A percentile compares a stretch with the other conserved stretches of the same genome.
These are phyloP conservation scores for Chrysomallon squamiferum DNA, from an alignment of 1,140 invertebrate species.

Conservation along the genomic window DNA sequence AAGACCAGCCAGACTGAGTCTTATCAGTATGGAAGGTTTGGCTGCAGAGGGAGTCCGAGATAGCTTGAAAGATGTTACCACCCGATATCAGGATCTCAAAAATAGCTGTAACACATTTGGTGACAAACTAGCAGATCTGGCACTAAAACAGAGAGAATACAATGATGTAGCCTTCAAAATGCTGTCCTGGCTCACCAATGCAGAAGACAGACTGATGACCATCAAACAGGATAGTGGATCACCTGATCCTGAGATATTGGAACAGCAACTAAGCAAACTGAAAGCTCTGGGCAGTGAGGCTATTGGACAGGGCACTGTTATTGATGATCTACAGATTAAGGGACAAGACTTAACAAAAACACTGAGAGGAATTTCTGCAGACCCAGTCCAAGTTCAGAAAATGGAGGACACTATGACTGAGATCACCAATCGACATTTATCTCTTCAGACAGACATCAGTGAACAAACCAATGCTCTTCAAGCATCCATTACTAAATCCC, in stretches of 20 bases:
- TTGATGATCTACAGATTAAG: constrained; percentile 71
- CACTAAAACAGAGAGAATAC: constrained; percentile 81
- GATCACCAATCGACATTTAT: constrained; percentile 76
- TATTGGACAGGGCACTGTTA: constrained; percentile 80
- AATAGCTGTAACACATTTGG: constrained; percentile 68
- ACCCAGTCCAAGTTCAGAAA: constrained; percentile 73
- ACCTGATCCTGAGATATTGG: constrained; percentile 84
- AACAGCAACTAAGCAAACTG: constrained; percentile 84
- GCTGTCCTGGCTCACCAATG: constrained; percentile 80
- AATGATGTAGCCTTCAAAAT: constrained; percentile 84
- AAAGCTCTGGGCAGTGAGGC: constrained; percentile 88
- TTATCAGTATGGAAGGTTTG: constrained; percentile 54
- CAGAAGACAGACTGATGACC: constrained; percentile 78
- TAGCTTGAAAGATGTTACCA: constrained; percentile 44
- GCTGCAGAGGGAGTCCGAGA: constrained; percentile 53
- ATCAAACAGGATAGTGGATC: constrained; percentile 82
- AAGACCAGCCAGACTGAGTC: constrained; percentile 42
- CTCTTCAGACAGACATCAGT: constrained; percentile 68
- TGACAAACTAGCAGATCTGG: constrained; percentile 82
- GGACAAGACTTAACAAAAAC: constrained; percentile 67
- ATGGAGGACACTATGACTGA: constrained; percentile 80
- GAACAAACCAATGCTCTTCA: constrained; percentile 63
- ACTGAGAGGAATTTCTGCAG: constrained; percentile 79
- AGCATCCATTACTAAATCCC: constrained; percentile 87
- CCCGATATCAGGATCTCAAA: constrained; percentile 76